A percentile compares a stretch with the other conserved stretches of the same genome.
Conservation (phyloP, 2,888 invertebrate genomes). For the Diarsia dahlii region DNA sequence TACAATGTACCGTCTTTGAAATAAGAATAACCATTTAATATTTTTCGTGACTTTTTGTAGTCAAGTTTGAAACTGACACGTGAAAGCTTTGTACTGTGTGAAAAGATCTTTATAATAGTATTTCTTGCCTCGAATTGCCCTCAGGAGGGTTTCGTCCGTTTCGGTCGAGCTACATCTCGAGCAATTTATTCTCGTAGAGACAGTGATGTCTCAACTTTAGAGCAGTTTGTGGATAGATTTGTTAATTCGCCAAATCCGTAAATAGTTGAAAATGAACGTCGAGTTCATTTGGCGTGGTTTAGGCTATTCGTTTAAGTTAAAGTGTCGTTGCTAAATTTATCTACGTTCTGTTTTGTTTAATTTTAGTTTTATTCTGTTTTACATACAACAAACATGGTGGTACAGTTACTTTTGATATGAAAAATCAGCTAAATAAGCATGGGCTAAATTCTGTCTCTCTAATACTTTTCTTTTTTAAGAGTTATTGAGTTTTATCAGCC, state of each 20-base stretch:
- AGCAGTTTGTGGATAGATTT: constrained; percentile 51
- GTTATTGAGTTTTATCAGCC: no score
- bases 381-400: neutral
- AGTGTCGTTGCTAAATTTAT: neutral
- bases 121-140: constrained; percentile 51
- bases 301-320: neutral
- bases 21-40: constrained; percentile 29
- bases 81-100: constrained; percentile 35
- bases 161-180: constrained; percentile 42
- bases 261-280: constrained; percentile 28
- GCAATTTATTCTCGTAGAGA: constrained; percentile 61
- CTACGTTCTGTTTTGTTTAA: neutral
- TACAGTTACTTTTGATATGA: neutral
- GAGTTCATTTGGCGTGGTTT: constrained; percentile 2
- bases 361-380: no score
- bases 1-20: neutral
- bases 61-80: constrained; percentile 24
- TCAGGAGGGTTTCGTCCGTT: constrained; percentile 51
- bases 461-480: no score
- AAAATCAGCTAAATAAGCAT: neutral
- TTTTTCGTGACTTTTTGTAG: constrained; percentile 20
- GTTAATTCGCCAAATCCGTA: constrained; percentile 50
- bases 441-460: no score
- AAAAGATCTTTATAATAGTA: constrained; percentile 52
- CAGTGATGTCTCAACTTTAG: constrained; percentile 62